Evolutionary conservation across 2,888 invertebrate species (phyloP).

Genomic region (Eilema sororculum): DNA sequence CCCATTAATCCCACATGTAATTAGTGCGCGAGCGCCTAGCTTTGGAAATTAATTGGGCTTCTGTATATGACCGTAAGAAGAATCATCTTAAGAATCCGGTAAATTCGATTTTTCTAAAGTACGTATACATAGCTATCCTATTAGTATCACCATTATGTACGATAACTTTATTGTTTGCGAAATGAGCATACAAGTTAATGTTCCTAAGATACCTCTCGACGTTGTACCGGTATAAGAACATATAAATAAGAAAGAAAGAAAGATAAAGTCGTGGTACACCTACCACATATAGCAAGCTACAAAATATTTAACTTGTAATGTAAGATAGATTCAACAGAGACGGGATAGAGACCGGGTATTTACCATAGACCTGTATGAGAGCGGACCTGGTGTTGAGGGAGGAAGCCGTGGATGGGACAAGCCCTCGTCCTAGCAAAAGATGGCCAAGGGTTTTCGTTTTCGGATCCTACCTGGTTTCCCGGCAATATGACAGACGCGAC

Average conservation of each 20-base stretch:
- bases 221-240: too few species aligned
- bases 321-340: neutral
- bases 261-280: neutral
- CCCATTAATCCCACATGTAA: slow-evolving; percentile 45
- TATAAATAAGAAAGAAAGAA: too few species aligned
- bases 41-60: slow-evolving; percentile 33
- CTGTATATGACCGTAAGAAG: slow-evolving; percentile 27
- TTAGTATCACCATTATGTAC: too few species aligned
- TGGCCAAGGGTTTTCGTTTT: neutral
- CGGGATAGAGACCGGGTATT: neutral
- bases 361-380: neutral
- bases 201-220: too few species aligned
- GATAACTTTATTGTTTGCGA: too few species aligned
- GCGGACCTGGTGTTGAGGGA: neutral
- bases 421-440: neutral
- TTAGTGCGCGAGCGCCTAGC: slow-evolving; percentile 29
- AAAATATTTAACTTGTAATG: neutral
- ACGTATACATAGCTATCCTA: too few species aligned
- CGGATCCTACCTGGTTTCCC: neutral
- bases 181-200: too few species aligned
- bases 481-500: neutral
- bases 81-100: neutral
- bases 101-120: neutral
- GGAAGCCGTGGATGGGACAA: neutral
- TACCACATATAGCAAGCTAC: neutral